Evolutionary conservation across 2,113 vertebrate species (phyloP).

Genomic region (Numida meleagris): DNA sequence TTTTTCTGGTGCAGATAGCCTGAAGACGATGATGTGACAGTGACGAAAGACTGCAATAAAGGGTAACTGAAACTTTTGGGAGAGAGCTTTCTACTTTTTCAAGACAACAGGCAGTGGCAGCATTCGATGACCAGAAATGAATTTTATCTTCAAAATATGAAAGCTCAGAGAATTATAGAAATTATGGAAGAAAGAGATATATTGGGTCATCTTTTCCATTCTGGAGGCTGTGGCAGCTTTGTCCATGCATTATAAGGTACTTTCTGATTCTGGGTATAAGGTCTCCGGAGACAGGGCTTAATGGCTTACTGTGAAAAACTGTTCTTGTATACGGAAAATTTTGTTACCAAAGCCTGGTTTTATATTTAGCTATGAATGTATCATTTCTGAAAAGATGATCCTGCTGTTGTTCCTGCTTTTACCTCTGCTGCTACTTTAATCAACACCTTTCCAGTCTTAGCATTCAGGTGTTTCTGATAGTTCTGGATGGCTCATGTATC

Average conservation of each 20-base stretch:
- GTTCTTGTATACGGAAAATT: not conserved
- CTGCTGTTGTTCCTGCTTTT: not conserved
- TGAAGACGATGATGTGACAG: constrained; percentile 9
- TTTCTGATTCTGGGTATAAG: not conserved
- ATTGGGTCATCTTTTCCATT: constrained; percentile 33
- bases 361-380: constrained; percentile 23
- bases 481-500: not conserved
- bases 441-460: not conserved
- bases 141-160: constrained; percentile 51
- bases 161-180: constrained; percentile 39
- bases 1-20: constrained; percentile 44
- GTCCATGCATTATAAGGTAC: not conserved
- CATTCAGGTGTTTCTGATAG: not conserved
- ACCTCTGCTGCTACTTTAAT: not conserved
- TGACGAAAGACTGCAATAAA: constrained; percentile 56
- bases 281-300: not conserved
- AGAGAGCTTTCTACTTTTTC: constrained; percentile 20
- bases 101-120: not conserved
- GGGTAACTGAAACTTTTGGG: constrained; percentile 47
- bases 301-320: constrained; percentile 6
- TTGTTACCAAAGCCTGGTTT: constrained; percentile 1
- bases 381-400: constrained; percentile 16
- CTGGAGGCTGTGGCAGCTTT: not conserved
- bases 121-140: constrained; percentile 9
- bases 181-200: constrained; percentile 10